Conservation (phyloP, 2,888 invertebrate species). For the Cantharis flavilabris region DNA sequence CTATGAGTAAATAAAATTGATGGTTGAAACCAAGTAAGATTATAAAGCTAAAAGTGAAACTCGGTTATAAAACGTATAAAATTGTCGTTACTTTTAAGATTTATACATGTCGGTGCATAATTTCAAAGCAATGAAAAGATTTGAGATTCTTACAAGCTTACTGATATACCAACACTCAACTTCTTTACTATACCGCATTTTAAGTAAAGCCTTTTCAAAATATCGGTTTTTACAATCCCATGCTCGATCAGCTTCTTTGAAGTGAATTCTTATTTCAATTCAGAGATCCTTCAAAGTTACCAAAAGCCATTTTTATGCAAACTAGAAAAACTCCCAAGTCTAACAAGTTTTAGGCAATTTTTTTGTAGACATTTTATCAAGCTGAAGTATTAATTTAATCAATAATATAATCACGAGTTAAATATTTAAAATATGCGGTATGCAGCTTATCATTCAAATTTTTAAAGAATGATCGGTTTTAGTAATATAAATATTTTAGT, state of each 20-base stretch:
- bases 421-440: background rate
- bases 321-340: background rate
- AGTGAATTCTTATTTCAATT: background rate
- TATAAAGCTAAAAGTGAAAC: background rate
- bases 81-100: background rate
- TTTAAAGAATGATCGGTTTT: background rate
- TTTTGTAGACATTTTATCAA: background rate
- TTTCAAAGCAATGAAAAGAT: background rate
- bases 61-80: background rate
- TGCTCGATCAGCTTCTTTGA: background rate
- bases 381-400: too few species aligned
- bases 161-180: background rate
- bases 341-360: background rate
- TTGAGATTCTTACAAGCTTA: background rate
- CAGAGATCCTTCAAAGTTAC: background rate
- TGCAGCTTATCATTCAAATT: background rate
- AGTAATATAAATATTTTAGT: background rate
- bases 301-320: background rate
- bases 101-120: background rate
- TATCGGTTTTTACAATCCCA: background rate
- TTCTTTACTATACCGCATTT: background rate
- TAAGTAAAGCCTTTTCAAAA: background rate
- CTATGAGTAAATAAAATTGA: background rate
- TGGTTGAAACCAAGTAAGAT: background rate
- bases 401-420: background rate